These are phyloP conservation scores for Leucophora obtusa DNA, from an alignment of 2,888 invertebrate species.

Conservation along the genomic window DNA sequence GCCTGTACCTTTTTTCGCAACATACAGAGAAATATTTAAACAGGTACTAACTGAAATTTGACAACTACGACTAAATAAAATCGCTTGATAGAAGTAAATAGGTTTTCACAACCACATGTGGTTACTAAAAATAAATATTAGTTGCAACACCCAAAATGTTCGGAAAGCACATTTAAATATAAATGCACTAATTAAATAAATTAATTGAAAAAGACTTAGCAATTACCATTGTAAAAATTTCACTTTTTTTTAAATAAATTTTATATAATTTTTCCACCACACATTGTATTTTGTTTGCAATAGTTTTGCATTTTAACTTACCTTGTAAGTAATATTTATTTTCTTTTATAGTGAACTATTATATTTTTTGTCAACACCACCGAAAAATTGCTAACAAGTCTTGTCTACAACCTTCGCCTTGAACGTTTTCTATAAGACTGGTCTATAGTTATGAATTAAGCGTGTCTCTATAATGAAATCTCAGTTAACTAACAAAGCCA, in stretches of 20 bases:
- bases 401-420: conserved; percentile 75
- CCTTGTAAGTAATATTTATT: conserved; percentile 12
- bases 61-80: too few species aligned
- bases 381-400: conserved; percentile 6
- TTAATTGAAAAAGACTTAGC: too few species aligned
- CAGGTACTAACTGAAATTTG: too few species aligned
- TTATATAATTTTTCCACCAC: neutral
- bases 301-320: conserved; percentile 1
- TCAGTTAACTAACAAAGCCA: conserved; percentile 42
- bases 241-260: neutral
- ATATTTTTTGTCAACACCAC: neutral
- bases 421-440: conserved; percentile 74
- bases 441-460: conserved; percentile 50
- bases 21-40: too few species aligned
- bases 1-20: too few species aligned
- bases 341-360: conserved; percentile 8
- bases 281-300: neutral
- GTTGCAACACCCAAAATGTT: neutral
- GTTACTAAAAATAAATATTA: too few species aligned
- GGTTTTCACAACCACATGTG: too few species aligned
- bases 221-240: too few species aligned
- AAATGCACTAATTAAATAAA: too few species aligned
- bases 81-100: too few species aligned
- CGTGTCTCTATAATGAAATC: conserved; percentile 42
- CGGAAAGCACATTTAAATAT: too few species aligned